A percentile compares a stretch with the other conserved stretches of the same genome.
These are phyloP conservation scores for Phalera bucephala DNA, from an alignment of 2,888 invertebrate species.

Conservation along the genomic window DNA sequence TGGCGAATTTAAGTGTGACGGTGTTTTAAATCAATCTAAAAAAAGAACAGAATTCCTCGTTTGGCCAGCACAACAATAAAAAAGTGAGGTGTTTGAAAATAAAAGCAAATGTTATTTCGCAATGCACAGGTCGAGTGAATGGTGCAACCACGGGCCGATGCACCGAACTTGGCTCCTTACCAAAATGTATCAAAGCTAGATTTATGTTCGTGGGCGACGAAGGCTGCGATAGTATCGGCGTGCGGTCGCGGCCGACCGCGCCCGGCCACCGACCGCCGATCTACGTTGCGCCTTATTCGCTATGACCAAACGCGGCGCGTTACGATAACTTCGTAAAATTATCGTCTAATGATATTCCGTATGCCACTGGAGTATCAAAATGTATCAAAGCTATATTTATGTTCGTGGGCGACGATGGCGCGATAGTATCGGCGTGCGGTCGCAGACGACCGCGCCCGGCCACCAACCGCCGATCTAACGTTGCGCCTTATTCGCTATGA, in stretches of 20 bases:
- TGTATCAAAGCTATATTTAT: constrained; percentile 81
- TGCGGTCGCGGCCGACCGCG: constrained; percentile 8
- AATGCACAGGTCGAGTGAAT: constrained; percentile 45
- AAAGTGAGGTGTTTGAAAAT: constrained; percentile 34
- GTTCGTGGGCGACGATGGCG: constrained; percentile 69
- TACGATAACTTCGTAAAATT: no score
- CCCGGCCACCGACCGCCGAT: constrained; percentile 1
- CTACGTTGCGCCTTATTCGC: no score
- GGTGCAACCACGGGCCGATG: constrained; percentile 37
- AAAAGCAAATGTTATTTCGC: constrained; percentile 51
- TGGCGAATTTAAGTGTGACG: no score
- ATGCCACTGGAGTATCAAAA: no score
- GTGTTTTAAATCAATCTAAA: not conserved
- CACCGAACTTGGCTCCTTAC: constrained; percentile 72
- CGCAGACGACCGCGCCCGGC: constrained; percentile 9
- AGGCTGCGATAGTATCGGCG: constrained; percentile 71
- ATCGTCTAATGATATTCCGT: no score
- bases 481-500: no score
- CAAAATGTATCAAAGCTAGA: constrained; percentile 80
- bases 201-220: constrained; percentile 75
- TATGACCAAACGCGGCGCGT: no score
- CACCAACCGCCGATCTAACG: no score
- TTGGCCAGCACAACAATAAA: not conserved
- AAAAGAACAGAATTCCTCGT: not conserved
- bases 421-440: constrained; percentile 61